These are phyloP conservation scores for Aphelocoma californica DNA, from an alignment of 2,797 vertebrate genomes.

Conservation along the genomic window DNA sequence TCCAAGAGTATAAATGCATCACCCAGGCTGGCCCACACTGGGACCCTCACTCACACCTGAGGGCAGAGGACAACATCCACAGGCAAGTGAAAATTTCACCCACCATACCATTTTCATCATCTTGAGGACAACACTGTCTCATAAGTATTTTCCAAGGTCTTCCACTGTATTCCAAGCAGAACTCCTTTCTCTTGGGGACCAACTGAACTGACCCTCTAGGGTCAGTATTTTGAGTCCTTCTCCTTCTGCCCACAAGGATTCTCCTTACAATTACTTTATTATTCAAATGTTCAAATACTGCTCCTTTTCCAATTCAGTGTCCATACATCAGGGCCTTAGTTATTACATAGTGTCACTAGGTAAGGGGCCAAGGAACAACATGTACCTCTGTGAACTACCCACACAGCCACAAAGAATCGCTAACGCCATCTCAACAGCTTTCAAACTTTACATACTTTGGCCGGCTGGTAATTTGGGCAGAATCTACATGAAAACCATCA, in stretches of 20 bases:
- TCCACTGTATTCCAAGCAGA: not conserved
- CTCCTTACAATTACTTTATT: not conserved
- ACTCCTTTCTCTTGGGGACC: not conserved
- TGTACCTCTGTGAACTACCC: not conserved
- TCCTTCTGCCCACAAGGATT: not conserved
- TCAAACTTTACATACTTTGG: not conserved
- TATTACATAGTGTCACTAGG: not conserved
- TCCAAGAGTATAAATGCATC: accelerated
- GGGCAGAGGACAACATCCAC: not conserved
- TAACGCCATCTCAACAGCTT: not conserved
- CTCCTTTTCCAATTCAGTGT: not conserved
- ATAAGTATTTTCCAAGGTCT: not conserved
- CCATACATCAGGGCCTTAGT: not conserved
- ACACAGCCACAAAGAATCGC: not conserved
- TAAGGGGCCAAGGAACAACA: not conserved
- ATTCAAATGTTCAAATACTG: not conserved
- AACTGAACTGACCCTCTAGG: not conserved
- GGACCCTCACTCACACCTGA: not conserved
- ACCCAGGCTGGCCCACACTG: not conserved
- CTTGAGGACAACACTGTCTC: not conserved
- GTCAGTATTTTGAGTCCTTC: not conserved
- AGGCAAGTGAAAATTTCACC: not conserved
- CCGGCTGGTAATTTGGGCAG: not conserved
- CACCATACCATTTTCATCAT: not conserved
- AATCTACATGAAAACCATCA: not conserved